Evolutionary conservation across 2,888 invertebrate genomes (phyloP).

Genomic region (Aspidiotus destructor): DNA sequence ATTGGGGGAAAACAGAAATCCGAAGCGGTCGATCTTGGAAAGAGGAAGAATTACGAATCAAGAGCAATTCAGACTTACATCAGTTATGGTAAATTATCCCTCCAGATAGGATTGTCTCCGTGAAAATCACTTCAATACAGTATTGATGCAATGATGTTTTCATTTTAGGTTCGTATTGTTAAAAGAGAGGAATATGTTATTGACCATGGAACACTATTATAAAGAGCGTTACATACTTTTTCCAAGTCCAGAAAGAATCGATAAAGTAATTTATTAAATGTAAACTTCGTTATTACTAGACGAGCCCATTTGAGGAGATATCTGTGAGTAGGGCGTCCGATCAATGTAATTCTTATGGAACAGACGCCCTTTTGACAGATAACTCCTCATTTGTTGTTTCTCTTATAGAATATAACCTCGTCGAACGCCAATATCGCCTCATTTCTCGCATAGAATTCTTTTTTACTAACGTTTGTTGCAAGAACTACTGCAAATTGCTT

Average conservation of each 20-base stretch:
- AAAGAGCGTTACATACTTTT: slow-evolving; percentile 57
- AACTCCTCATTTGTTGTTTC: too few species aligned
- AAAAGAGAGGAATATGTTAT: slow-evolving; percentile 93
- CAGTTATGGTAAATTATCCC: slow-evolving; percentile 76
- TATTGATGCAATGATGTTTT: not conserved
- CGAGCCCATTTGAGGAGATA: too few species aligned
- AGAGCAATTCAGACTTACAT: slow-evolving; percentile 90
- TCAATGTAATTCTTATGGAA: too few species aligned
- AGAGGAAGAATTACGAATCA: slow-evolving; percentile 80
- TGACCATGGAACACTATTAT: slow-evolving; percentile 87
- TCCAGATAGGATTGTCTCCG: not conserved
- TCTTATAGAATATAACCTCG: too few species aligned
- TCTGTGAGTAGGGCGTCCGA: too few species aligned
- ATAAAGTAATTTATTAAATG: slow-evolving; percentile 53
- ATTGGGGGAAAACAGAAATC: slow-evolving; percentile 68
- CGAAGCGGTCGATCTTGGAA: slow-evolving; percentile 80
- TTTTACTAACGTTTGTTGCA: too few species aligned
- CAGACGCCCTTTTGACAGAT: too few species aligned
- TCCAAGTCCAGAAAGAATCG: slow-evolving; percentile 84
- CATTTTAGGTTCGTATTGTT: slow-evolving; percentile 63
- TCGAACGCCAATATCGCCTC: too few species aligned
- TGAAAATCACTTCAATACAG: not conserved
- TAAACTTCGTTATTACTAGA: not conserved
- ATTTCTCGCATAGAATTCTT: too few species aligned
- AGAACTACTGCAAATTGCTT: too few species aligned